phyloP scores from a whole-genome alignment of 2,113 vertebrate species.

The Cyanoderma ruficeps region DNA sequence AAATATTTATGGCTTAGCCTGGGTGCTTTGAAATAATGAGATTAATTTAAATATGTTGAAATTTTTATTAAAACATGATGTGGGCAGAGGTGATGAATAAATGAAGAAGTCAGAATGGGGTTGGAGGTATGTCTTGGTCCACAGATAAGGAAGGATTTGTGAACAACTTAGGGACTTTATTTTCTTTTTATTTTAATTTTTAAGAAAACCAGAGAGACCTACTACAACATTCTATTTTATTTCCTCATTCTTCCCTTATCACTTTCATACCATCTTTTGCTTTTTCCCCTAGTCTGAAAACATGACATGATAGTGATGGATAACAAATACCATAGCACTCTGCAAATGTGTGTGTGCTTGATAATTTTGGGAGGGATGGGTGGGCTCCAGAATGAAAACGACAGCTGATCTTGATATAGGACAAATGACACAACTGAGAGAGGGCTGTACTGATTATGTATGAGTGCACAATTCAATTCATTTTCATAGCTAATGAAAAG shows the following conservation, averaged over 20 bases:
- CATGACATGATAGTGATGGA: background rate
- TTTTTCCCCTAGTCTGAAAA: background rate
- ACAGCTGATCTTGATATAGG: background rate
- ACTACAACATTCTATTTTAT: background rate
- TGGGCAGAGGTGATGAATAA: background rate
- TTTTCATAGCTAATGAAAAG: background rate
- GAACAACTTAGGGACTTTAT: fast-evolving
- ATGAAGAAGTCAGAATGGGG: background rate
- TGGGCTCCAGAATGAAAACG: background rate
- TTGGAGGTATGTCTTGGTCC: background rate
- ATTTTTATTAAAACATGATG: background rate
- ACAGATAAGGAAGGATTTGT: background rate
- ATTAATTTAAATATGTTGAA: background rate
- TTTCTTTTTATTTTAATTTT: background rate
- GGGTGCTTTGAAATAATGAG: background rate
- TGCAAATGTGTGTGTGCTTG: background rate
- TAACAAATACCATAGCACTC: background rate
- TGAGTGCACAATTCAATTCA: background rate
- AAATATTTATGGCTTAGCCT: background rate
- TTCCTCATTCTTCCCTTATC: background rate
- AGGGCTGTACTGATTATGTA: background rate
- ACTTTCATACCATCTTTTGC: background rate
- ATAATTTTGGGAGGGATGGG: background rate
- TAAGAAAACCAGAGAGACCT: background rate
- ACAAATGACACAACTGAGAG: background rate